Evolutionary conservation across 2,888 invertebrate species (phyloP), one percentile per base, ranked within the genome.

Genomic region (Cancer borealis): DNA sequence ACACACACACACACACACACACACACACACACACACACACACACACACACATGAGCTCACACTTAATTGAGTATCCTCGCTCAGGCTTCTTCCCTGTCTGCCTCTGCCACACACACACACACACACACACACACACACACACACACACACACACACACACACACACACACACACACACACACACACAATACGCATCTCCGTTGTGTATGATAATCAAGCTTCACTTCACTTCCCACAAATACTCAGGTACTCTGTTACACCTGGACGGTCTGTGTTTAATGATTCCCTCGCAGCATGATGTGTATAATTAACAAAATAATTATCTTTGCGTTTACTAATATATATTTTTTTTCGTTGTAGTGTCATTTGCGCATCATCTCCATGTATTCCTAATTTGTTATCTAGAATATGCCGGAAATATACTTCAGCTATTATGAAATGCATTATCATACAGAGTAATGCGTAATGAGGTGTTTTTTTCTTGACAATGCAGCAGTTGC

Each of bases 91-190:
- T 73, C 26, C n/a, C 26, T 26, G 73, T 73, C 73, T n/a, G 26
- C 73, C 26, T 26, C 73, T 2, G 26, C 26, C 26, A 73, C 73
- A 26, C 26, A 73, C 73, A 26, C n/a, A 3, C 26, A 26, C 73
- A 73, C 66, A n/a, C 21, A 73, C 66, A 73, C 66, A 73, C 66
- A 73, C 66, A n/a, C 21, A n/a, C 66, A 73, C 66, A 73, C 66
- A 54, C 66, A 21, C 14, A 8, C 49, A 49, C 49, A 49, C 49
- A 3, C 49, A 8, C 49, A 49, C 21, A 73, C 66, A 73, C 66
- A 73, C 66, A 73, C 66, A n/a, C 21, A n/a, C 66, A 73, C 66
- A 73, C 66, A 54, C 66, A 21, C 14, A 8, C 49, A 49, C 49
- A 49, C 49, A 3, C 49, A 8, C 49, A 49, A 3, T 26, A 26